These are phyloP conservation scores for Peromyscus nudipes DNA, from an alignment of 2,797 vertebrate species.

Conservation along the genomic window DNA sequence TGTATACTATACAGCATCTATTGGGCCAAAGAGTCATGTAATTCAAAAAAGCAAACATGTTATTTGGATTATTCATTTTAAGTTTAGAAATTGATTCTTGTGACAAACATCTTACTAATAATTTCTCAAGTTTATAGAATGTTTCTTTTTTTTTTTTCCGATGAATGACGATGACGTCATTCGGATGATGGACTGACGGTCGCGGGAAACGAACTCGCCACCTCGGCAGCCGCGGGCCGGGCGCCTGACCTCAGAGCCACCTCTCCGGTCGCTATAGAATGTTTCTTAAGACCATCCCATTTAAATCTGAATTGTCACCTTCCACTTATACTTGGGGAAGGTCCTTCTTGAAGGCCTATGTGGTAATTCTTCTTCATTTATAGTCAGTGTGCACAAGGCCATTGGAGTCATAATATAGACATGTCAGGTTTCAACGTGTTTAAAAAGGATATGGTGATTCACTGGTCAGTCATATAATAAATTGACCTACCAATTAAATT, in stretches of 20 bases:
- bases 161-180: no score
- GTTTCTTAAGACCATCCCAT: neutral
- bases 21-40: neutral
- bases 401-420: neutral
- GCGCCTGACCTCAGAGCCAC: no score
- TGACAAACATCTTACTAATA: neutral
- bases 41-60: neutral
- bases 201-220: no score
- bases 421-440: slow-evolving; percentile 34
- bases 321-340: neutral
- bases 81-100: neutral
- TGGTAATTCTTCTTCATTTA: neutral
- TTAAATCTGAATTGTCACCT: neutral
- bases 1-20: neutral
- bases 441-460: slow-evolving; percentile 56
- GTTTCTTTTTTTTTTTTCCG: no score
- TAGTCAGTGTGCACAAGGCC: neutral
- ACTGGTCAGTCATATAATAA: slow-evolving; percentile 66
- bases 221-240: no score
- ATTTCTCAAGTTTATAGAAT: neutral
- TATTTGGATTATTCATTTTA: neutral
- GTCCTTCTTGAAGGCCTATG: neutral
- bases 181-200: no score
- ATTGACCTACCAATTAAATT: slow-evolving; percentile 78
- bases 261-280: no score